Evolutionary conservation across 2,888 invertebrate genomes (phyloP), one percentile per base, ranked within the genome.

Genomic region (Tolmerus cingulatus): DNA sequence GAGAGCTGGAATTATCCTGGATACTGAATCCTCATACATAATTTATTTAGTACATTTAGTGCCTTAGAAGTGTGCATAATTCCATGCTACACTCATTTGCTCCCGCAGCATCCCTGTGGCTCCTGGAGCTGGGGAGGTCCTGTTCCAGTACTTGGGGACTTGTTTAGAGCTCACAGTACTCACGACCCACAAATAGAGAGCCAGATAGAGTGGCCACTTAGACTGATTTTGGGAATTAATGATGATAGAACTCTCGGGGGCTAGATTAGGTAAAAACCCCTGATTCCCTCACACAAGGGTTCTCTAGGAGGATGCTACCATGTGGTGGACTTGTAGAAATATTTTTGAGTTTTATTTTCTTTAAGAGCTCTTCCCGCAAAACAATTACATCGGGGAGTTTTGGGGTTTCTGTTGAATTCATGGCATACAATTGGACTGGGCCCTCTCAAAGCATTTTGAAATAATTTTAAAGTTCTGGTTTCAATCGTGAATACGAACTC

Each of bases 41-140:
- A 77, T 77, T 77, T 77, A 77, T 77, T 77, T 51, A 51, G 51
- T 51, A 51, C 51, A 51, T 51, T 51, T 77, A 77, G 77, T 30
- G 77, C 37, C 37, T 34, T 77, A 77, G 77, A 77, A 34, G 77
- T 77, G 77, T 77, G 77, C 77, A 77, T 30, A 77, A 77, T 77
- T 77, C n/a, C n/a, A 77, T n/a, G 30, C 40, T 77, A 9, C 16
- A 19, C 16, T 77, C 30, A 77, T 77, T 77, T 77, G 77, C 16
- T 77, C 34, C 51, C 51, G n/a, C 51, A 51, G 51, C 51, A 51
- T 5, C n/a, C n/a, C 51, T 8, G 9, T 40, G 37, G 37, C 8
- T 1, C 37, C 1, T 40, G 40, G 40, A 12, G 40, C 40, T 12
- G 40, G 40, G 40, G 40, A 40, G 12, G 12, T 40, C 8, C 40